Evolutionary conservation across 2,797 vertebrate genomes (phyloP).

Genomic region (Synaphobranchus kaupii): DNA sequence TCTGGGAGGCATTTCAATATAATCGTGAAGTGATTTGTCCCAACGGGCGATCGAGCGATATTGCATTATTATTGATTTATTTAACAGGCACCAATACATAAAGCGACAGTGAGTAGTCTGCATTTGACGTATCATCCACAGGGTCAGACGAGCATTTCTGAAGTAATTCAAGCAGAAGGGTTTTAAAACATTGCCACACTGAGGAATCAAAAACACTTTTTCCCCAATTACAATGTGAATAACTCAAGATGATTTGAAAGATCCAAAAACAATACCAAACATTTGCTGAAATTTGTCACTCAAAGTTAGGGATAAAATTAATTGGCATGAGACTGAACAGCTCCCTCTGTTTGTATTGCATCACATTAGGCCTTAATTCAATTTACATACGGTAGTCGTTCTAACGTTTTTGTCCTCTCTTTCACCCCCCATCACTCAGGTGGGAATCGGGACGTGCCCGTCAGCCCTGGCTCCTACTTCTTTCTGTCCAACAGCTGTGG

Average conservation of each 20-base stretch:
- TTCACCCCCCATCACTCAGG: conserved; percentile 27
- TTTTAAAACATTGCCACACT: background rate
- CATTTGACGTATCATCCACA: background rate
- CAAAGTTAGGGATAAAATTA: background rate
- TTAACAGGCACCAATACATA: background rate
- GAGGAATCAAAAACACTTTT: background rate
- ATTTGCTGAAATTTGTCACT: background rate
- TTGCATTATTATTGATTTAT: conserved; percentile 14
- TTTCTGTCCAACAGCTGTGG: conserved; percentile 79
- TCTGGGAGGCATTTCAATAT: background rate
- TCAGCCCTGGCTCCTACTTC: conserved; percentile 78
- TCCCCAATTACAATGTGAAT: background rate
- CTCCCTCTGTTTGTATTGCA: background rate
- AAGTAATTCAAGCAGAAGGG: background rate
- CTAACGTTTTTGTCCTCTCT: background rate
- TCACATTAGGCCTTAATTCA: background rate
- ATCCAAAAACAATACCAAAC: background rate
- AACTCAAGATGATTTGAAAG: background rate
- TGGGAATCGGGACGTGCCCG: conserved; percentile 77
- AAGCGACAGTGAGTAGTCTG: background rate
- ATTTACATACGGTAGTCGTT: background rate
- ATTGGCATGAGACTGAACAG: background rate
- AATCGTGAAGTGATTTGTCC: background rate
- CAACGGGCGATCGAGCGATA: background rate
- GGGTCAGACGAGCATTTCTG: background rate